Base-by-base conservation (phyloP, 2,797 vertebrate genomes). In the Avahi laniger region DNA sequence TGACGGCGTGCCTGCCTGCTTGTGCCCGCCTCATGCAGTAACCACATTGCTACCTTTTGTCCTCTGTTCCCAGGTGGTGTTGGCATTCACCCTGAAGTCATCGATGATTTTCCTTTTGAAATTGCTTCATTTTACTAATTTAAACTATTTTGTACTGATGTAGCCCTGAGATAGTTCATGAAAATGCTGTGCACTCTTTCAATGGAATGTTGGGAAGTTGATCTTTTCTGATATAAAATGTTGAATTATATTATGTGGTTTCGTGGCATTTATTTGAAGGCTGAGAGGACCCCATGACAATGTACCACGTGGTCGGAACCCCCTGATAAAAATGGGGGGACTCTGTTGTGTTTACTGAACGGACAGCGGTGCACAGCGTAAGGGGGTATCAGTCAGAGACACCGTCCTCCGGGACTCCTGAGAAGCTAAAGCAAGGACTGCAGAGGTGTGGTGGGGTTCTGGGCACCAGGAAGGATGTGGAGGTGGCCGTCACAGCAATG, bases 211-310 rank as follows among this genome's bases (percentile, higher is more conserved):
- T 95, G 92, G 96, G 88, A 96, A 95, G 93, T 84, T 52, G 97
- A 97, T 91, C 50, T 97, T 98, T 98, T 97, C 92, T 95, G 97
- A 96, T 98, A 98, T 98, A 98, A 98, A 98, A 92, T 24, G 22
- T 89, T 95, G 96, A 97, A 83, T 75, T n/a, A 7, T 50, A n/a
- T 86, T 6, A 38, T 91, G 57, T 48, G 73, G 48, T 33, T 93
- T 46, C 41, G 35, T 93, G 93, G 35, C 38, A 10, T 82, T 95
- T 95, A 61, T 87, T 84, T 82, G 48, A 63, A 82, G 85, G 15
- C 75, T 1, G 20, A 75, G 75, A 30, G 69, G 87, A 0, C 2
- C 52, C 57, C 35, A 0, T 2, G 84, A 80, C 69, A 82, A 57
- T 54, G 7, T 2, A 4, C 61, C 7, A 0, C 1, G 65, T 12